Evolutionary conservation across 1,140 invertebrate species (phyloP).

Genomic region (Nautilus pompilius): DNA sequence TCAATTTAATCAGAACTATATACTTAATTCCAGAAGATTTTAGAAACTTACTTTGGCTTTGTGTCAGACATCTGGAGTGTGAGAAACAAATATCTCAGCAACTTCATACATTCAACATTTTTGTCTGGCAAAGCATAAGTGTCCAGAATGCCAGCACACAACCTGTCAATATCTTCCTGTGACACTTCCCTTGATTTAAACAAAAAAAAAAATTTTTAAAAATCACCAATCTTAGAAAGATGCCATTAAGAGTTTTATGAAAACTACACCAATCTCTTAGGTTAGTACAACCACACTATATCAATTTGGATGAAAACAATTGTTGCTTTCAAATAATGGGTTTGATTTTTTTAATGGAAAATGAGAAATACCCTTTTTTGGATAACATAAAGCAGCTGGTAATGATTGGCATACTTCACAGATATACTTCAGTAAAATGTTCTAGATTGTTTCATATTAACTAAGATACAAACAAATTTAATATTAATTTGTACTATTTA

Average conservation of each 20-base stretch:
- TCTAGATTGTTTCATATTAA: too few relatives aligned
- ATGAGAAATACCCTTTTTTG: too few relatives aligned
- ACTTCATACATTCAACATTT: constrained; percentile 28
- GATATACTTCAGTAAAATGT: too few relatives aligned
- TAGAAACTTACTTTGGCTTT: constrained; percentile 29
- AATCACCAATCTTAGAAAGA: neutral
- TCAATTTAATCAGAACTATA: too few relatives aligned
- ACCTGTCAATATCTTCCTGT: constrained; percentile 38
- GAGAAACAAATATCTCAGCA: constrained; percentile 36
- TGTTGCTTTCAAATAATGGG: too few relatives aligned
- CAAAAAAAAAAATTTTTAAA: constrained; percentile 6
- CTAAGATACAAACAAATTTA: too few relatives aligned
- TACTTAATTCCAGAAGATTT: too few relatives aligned
- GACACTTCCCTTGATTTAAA: constrained; percentile 28
- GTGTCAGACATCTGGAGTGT: constrained; percentile 34
- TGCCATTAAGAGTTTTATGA: neutral
- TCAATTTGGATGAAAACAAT: too few relatives aligned
- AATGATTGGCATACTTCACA: too few relatives aligned
- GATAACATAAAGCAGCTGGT: too few relatives aligned
- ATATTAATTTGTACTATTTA: too few relatives aligned
- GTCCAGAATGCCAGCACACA: constrained; percentile 28
- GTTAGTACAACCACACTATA: neutral
- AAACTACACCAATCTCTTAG: neutral
- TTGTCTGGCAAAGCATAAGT: constrained; percentile 32
- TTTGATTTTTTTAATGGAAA: too few relatives aligned